Evolutionary conservation across 2,888 invertebrate genomes (phyloP).

Genomic region (Tipula unca): DNA sequence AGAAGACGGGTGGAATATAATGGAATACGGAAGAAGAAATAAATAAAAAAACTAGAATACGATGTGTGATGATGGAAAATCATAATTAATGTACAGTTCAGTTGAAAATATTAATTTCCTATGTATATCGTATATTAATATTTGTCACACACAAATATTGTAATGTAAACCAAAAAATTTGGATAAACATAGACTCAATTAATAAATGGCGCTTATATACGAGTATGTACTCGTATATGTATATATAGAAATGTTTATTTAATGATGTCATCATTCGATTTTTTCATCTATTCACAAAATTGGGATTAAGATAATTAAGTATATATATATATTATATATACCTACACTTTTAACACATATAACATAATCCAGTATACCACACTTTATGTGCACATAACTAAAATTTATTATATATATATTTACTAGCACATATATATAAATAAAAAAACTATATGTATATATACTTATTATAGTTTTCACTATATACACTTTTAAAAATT

Average conservation of each 20-base stretch:
- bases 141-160: not conserved
- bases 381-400: not conserved
- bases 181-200: not conserved
- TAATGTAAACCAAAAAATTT: too few relatives aligned
- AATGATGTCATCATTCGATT: not conserved
- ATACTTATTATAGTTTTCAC: not conserved
- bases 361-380: not conserved
- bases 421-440: not conserved
- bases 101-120: not conserved
- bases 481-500: not conserved
- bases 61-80: not conserved
- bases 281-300: not conserved
- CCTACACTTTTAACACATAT: not conserved
- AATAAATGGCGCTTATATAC: not conserved
- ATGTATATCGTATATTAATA: too few relatives aligned
- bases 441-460: not conserved
- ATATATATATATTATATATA: not conserved
- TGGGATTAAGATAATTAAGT: not conserved
- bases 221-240: too few relatives aligned
- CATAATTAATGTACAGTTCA: not conserved
- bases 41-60: not conserved
- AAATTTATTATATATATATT: not conserved
- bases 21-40: not conserved
- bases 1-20: not conserved
- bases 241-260: not conserved